These are phyloP conservation scores for Chondrosia reniformis DNA, from an alignment of 37 sponge, comb jelly and placozoan species.

Conservation along the genomic window DNA sequence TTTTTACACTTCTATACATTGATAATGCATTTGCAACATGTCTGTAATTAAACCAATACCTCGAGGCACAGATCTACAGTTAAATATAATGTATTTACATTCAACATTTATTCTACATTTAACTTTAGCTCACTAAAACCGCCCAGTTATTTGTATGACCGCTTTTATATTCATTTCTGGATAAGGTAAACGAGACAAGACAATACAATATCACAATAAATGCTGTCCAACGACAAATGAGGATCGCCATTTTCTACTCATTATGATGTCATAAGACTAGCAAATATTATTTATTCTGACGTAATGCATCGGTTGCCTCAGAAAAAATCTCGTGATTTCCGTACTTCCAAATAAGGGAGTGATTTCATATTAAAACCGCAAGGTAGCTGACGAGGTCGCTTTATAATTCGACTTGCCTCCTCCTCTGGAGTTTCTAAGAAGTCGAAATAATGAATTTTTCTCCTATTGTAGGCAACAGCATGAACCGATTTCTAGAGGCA, in stretches of 20 bases:
- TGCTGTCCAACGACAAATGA: not conserved
- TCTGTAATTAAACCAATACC: slow-evolving; percentile 99
- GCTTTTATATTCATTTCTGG: too few species aligned
- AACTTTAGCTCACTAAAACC: slow-evolving; percentile 71
- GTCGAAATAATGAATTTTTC: not conserved
- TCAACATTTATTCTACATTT: not conserved
- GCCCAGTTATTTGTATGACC: slow-evolving; percentile 99
- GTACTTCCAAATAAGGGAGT: too few species aligned
- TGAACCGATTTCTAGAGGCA: slow-evolving; percentile 75
- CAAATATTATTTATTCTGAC: too few species aligned
- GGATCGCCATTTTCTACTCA: not conserved
- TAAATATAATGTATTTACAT: not conserved
- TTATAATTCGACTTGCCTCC: not conserved
- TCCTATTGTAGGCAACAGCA: not conserved
- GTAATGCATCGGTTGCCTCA: too few species aligned
- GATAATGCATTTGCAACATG: slow-evolving; percentile 95
- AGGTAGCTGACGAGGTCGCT: not conserved
- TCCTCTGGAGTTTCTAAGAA: not conserved
- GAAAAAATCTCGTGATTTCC: too few species aligned
- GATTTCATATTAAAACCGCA: too few species aligned
- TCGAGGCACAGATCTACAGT: slow-evolving; percentile 78
- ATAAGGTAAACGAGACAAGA: too few species aligned
- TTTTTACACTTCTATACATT: slow-evolving; percentile 95
- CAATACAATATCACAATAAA: too few species aligned
- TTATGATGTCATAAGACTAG: slow-evolving; percentile 6